Evolutionary conservation across 2,888 invertebrate species (phyloP), one percentile per base, ranked within the genome.

Genomic region (Ormyrus pomaceus): DNA sequence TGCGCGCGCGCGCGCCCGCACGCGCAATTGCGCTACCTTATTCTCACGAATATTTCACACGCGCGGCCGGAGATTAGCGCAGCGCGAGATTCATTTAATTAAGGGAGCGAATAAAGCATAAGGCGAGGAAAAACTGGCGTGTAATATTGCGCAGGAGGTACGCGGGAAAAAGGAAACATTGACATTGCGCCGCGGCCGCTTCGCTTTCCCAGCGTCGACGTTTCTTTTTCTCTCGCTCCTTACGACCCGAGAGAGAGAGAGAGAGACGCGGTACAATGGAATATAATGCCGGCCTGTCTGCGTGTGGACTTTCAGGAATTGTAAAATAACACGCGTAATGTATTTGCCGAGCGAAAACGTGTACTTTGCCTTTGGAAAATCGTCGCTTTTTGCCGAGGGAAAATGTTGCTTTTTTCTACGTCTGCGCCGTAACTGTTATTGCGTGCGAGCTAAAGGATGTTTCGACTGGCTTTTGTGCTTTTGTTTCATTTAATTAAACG

Each of bases 11-110:
- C 65, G n/a, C 64, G 1, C 51, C 51, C 51, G 19, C 10, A 13
- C 45, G 68, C 53, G 9, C n/a, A n/a, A 8, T 45, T 10, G 8
- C n/a, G 58, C 56, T 55, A 45, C 71, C 58, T 53, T 50, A 71
- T 73, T 73, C 72, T 78, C 72, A 78, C 68, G 73, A 68, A 73
- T 68, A 73, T 56, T 78, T 77, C 77, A 71, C 77, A 77, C 77
- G 69, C 51, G 69, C 34, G 69, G 10, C 53, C 62, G 53, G 13
- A 73, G 79, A 75, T 76, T 76, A 80, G 58, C 76, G 48, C 13
- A 34, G 70, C 68, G 64, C 75, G 58, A 19, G 71, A 71, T 70
- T 69, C 75, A 56, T 78, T 81, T 78, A 77, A 81, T 81, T 77
- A 81, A 78, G 59, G 9, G 46, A 5, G 76, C 59, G 66, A 58